phyloP scores from a whole-genome alignment of 2,888 invertebrate genomes.

The Ashinkailepas kermadecensis region DNA sequence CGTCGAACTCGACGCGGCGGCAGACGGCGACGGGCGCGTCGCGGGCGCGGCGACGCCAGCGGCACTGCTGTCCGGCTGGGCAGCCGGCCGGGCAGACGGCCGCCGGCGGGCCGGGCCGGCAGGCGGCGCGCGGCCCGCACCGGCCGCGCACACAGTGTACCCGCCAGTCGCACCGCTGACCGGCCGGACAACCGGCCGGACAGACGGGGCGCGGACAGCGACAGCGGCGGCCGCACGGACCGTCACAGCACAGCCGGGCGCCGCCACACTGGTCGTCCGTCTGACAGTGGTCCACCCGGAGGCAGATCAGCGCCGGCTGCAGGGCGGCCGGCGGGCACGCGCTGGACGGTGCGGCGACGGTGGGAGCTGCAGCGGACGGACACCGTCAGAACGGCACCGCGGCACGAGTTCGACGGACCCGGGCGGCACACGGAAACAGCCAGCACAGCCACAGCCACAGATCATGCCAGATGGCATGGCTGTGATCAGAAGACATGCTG shows the following conservation, averaged over 20 bases:
- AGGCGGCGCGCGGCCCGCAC: not conserved
- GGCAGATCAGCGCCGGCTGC: not conserved
- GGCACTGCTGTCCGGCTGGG: not conserved
- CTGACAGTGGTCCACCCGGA: not conserved
- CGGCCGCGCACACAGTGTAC: not conserved
- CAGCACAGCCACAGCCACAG: no score
- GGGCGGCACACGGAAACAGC: not conserved
- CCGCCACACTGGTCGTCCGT: not conserved
- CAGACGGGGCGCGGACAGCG: not conserved
- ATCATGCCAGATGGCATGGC: no score
- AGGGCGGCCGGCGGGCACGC: not conserved
- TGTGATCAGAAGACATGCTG: no score
- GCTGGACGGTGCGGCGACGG: not conserved
- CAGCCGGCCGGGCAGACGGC: not conserved
- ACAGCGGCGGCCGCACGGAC: not conserved
- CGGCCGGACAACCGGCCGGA: not conserved
- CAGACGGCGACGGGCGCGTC: not conserved
- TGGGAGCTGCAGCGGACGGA: not conserved
- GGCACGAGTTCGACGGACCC: not conserved
- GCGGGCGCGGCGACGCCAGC: not conserved
- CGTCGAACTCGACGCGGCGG: not conserved
- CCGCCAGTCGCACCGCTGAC: not conserved
- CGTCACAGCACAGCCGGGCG: not conserved
- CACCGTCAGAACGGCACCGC: not conserved
- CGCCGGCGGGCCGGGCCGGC: not conserved